A percentile compares a stretch with the other conserved stretches of the same genome.
These are phyloP conservation scores for Lagenorhynchus albirostris DNA, from an alignment of 2,113 vertebrate genomes.

Conservation along the genomic window DNA sequence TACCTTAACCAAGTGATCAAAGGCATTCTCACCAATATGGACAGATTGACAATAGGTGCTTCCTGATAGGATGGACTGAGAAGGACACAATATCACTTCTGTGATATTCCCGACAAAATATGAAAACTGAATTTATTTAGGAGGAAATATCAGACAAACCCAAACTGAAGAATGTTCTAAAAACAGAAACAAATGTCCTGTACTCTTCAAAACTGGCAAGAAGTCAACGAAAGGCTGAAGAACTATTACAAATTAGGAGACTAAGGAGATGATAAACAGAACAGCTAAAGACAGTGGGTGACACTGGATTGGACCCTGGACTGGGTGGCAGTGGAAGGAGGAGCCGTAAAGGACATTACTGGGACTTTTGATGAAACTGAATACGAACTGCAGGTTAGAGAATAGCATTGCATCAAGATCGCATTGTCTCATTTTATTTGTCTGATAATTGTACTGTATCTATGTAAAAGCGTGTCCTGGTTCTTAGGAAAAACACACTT, in stretches of 20 bases:
- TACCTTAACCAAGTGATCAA: neutral
- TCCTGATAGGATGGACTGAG: too few relatives aligned
- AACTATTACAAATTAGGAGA: neutral
- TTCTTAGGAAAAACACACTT: neutral
- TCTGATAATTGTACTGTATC: neutral
- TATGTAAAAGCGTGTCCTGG: neutral
- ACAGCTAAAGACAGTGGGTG: neutral
- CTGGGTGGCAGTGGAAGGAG: accelerated
- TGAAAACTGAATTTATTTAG: neutral
- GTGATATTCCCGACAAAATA: too few relatives aligned
- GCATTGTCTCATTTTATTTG: neutral
- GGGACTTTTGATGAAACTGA: neutral
- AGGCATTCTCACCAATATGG: neutral
- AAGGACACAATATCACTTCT: neutral
- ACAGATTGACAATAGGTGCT: accelerated
- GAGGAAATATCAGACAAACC: neutral
- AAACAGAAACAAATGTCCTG: neutral
- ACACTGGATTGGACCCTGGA: too few relatives aligned
- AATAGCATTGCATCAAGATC: neutral
- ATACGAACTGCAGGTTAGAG: neutral
- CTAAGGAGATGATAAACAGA: neutral
- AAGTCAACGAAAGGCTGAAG: neutral
- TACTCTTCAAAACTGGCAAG: neutral
- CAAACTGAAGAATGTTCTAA: neutral
- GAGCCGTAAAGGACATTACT: accelerated